These are phyloP conservation scores for Agrypnia vestita DNA, from an alignment of 1,140 invertebrate genomes.

Conservation along the genomic window DNA sequence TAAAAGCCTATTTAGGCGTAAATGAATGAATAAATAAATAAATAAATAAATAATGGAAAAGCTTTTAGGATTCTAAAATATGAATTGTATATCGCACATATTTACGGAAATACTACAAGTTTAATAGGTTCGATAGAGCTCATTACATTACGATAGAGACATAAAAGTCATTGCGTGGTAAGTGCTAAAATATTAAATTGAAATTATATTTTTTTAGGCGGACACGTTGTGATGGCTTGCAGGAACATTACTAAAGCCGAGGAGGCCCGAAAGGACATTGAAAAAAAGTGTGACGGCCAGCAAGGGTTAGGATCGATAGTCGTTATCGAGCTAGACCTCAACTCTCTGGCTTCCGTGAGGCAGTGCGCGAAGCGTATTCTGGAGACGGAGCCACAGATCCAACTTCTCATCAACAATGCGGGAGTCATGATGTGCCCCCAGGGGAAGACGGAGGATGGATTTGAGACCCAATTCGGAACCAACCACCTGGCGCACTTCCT, in stretches of 20 bases:
- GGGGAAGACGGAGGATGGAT: constrained; percentile 82
- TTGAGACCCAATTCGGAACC: constrained; percentile 87
- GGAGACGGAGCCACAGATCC: constrained; percentile 75
- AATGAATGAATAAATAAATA: no score
- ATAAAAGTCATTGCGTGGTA: no score
- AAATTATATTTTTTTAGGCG: constrained; percentile 66
- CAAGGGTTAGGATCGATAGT: constrained; percentile 73
- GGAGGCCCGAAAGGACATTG: constrained; percentile 65
- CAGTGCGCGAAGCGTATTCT: constrained; percentile 65
- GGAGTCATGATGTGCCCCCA: constrained; percentile 83
- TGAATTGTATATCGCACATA: no score
- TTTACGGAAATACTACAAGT: no score
- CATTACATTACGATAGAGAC: no score
- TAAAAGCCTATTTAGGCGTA: no score
- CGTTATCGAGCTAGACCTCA: constrained; percentile 79
- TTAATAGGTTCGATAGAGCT: no score
- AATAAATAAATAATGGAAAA: no score
- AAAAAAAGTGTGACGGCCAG: constrained; percentile 67
- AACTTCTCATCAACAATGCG: constrained; percentile 89
- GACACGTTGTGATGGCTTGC: constrained; percentile 82
- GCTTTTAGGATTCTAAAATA: no score
- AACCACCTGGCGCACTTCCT: constrained; percentile 90
- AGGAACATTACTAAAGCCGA: constrained; percentile 67
- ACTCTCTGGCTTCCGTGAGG: constrained; percentile 72
- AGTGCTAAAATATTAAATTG: no score